Evolutionary conservation across 2,113 vertebrate species (phyloP), one percentile per base, ranked within the genome.

Genomic region (Polypterus bichir): DNA sequence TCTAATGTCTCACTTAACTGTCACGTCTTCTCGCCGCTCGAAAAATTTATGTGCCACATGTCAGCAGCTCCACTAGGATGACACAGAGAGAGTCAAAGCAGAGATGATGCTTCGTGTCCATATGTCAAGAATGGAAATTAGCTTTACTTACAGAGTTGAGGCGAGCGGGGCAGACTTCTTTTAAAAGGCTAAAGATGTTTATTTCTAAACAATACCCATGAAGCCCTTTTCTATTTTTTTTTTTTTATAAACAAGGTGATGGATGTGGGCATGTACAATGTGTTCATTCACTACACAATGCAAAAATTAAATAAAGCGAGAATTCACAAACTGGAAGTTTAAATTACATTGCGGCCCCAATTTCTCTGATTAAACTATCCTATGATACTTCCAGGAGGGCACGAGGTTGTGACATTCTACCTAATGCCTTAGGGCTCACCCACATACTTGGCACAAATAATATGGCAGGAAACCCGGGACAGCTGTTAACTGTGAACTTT

Each of bases 401-500:
- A 9, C 44, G 9, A 4, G 10, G 49, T 11, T 49, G 6, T 9
- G 48, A 61, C 10, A 44, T 7, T 45, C 49, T 52, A 2, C 5
- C 5, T n/a, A 44, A 44, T 52, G 48, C 27, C 27, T 7, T 7
- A 44, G 27, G 48, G 49, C n/a, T 44, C n/a, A 5, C 27, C 27
- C 3, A 44, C 4, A n/a, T 45, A 44, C 27, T 53, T 61, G 60
- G 60, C 48, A 9, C 9, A 5, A 52, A 6, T 44, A 48, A 52
- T 49, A 52, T 11, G 5, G 46, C 9, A 45, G 6, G 47, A 52
- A 61, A 52, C 48, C 60, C 44, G 8, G 27, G 51, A 45, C 60
- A 61, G 60, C 60, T 61, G 60, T 61, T 49, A 44, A 9, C 48
- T 45, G 60, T 44, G 49, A 52, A 51, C 49, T n/a, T 48, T 44